A percentile compares a stretch with the other conserved stretches of the same genome.
Conservation (phyloP, 1,140 invertebrate genomes). For the Achatina immaculata region DNA sequence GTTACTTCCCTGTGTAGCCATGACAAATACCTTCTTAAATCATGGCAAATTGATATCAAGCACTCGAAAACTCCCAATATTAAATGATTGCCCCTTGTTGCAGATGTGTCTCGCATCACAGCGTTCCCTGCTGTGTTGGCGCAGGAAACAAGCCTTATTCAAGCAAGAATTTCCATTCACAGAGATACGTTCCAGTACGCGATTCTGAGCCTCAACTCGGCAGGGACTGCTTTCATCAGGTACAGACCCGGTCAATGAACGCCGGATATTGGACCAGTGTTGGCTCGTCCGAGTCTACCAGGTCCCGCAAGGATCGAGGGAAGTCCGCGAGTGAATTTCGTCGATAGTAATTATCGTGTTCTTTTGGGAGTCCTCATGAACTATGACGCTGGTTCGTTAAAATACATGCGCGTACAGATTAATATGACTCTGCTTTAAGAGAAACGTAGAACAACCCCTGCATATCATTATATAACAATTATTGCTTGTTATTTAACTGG, state of each 20-base stretch:
- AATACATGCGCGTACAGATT: background rate
- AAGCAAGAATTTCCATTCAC: conserved; percentile 1
- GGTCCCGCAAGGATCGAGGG: background rate
- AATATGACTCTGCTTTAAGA: no score
- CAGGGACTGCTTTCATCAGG: background rate
- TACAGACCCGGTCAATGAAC: background rate
- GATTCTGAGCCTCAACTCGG: background rate
- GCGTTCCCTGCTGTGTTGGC: background rate
- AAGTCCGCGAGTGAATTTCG: background rate
- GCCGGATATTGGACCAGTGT: background rate
- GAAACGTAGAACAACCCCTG: no score
- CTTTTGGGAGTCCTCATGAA: background rate
- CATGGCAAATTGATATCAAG: background rate
- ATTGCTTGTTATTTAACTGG: no score
- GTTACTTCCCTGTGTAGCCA: background rate
- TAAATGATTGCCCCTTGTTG: background rate
- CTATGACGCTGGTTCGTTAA: background rate
- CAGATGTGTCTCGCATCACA: background rate
- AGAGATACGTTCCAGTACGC: background rate
- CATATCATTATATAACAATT: no score
- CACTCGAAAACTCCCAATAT: background rate
- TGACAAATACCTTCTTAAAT: background rate
- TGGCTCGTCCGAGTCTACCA: background rate
- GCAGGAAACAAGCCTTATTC: background rate
- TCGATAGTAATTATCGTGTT: background rate